phyloP scores from a whole-genome alignment of 1,140 invertebrate species.

The Lerema accius region DNA sequence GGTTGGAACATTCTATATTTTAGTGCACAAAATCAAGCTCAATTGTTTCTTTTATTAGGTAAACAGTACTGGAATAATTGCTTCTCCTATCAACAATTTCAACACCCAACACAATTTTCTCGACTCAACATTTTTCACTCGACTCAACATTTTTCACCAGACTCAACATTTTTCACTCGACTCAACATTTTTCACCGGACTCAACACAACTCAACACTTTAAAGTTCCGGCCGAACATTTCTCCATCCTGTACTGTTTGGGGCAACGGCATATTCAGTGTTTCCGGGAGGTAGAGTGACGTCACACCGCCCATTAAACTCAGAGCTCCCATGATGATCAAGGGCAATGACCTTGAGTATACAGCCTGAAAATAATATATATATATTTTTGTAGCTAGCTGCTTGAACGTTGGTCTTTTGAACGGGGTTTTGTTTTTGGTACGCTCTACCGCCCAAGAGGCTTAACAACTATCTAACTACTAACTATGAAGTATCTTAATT shows the following conservation, averaged over 20 bases:
- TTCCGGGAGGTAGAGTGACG: slow-evolving; percentile 90
- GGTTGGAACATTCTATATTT: too few species aligned
- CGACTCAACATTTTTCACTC: neutral
- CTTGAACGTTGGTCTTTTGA: too few species aligned
- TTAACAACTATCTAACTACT: too few species aligned
- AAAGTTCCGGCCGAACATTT: slow-evolving; percentile 85
- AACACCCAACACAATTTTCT: too few species aligned
- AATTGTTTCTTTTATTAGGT: too few species aligned
- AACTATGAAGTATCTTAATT: too few species aligned
- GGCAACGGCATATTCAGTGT: slow-evolving; percentile 91
- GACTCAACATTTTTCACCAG: neutral
- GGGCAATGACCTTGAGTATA: slow-evolving; percentile 84
- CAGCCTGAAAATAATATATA: slow-evolving; percentile 58
- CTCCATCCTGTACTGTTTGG: slow-evolving; percentile 90
- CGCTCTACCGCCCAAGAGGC: too few species aligned
- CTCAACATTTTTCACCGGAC: slow-evolving; percentile 1
- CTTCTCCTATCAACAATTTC: too few species aligned
- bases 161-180: neutral
- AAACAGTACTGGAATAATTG: too few species aligned
- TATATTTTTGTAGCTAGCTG: too few species aligned
- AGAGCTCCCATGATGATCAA: slow-evolving; percentile 90
- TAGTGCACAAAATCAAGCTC: too few species aligned
- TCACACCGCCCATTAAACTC: slow-evolving; percentile 88
- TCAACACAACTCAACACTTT: slow-evolving; percentile 67
- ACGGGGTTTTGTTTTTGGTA: too few species aligned